Evolutionary conservation across 2,888 invertebrate species (phyloP), one percentile per base, ranked within the genome.

Genomic region (Raillietiella orientalis): DNA sequence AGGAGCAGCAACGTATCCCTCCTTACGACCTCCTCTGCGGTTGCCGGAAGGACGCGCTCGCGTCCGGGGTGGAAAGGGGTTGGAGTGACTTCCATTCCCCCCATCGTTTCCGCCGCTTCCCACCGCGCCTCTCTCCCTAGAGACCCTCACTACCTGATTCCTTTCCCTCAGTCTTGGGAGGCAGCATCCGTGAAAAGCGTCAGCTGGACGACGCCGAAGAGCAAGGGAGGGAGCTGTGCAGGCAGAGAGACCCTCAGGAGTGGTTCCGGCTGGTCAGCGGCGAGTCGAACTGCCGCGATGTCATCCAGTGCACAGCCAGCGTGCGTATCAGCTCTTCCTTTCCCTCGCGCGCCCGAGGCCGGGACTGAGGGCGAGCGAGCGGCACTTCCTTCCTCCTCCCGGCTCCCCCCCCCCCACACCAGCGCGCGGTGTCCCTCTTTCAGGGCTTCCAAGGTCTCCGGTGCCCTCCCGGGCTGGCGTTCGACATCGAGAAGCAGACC

Each of bases 401-500:
- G n/a, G n/a, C n/a, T n/a, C n/a, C n/a, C n/a, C n/a, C n/a, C n/a
- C n/a, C n/a, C n/a, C n/a, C 14, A 10, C 22, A 24, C 9, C 20
- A 9, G n/a, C n/a, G 20, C 14, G 14, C 21, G 11, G 11, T 12
- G 26, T 28, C 14, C 15, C 25, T 47, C 4, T 27, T 28, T 34
- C 49, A 72, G 70, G 77, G 77, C 42, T 62, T 79, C 26, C 75
- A 77, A 61, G 77, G 75, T 15, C 72, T 79, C 41, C 64, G 77
- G 47, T 79, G 79, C 44, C 79, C 79, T 21, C 74, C 79, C 28
- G 77, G 79, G 49, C 53, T 82, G 37, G 77, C 58, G 50, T 82
- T 82, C 50, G 79, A 82, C 46, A 75, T 79, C 41, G 79, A 79
- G 45, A 75, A 77, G 47, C 79, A 82, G 50, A 79, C 79, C 3